phyloP scores from a whole-genome alignment of 2,888 invertebrate genomes.

The Latheticus oryzae region DNA sequence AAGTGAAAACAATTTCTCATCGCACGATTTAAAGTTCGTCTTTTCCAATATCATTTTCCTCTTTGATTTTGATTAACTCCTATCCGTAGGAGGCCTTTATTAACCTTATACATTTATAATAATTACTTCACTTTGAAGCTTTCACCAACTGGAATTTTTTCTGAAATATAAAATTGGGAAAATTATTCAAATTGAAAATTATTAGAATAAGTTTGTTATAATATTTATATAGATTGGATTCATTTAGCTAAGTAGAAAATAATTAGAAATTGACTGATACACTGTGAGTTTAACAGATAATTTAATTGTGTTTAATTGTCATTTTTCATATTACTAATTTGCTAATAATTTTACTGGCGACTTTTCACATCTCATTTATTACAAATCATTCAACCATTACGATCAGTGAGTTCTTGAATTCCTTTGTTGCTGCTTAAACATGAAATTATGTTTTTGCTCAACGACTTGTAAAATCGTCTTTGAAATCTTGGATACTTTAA shows the following conservation, averaged over 20 bases:
- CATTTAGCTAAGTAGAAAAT: too few species aligned
- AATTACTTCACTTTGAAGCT: conserved; percentile 21
- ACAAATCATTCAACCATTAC: conserved; percentile 1
- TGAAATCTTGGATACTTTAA: too few species aligned
- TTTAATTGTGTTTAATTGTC: neutral
- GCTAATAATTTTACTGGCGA: conserved; percentile 4
- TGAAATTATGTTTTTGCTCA: conserved; percentile 28
- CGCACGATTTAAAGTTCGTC: conserved; percentile 27
- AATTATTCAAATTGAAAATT: too few species aligned
- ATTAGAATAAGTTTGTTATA: too few species aligned
- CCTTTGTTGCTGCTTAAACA: conserved; percentile 9
- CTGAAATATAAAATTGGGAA: too few species aligned
- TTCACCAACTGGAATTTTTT: too few species aligned
- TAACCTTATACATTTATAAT: conserved; percentile 20
- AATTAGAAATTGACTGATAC: too few species aligned
- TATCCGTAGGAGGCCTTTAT: conserved; percentile 25
- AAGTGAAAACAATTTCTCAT: conserved; percentile 37
- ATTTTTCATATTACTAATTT: conserved; percentile 5
- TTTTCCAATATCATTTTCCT: conserved; percentile 16
- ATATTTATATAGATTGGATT: too few species aligned
- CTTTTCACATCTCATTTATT: neutral
- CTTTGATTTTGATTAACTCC: conserved; percentile 30
- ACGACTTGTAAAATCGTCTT: conserved; percentile 26
- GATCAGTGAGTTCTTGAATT: conserved; percentile 14
- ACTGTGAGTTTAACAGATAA: neutral